phyloP scores from a whole-genome alignment of 2,113 vertebrate genomes.

The Spermophilus dauricus region DNA sequence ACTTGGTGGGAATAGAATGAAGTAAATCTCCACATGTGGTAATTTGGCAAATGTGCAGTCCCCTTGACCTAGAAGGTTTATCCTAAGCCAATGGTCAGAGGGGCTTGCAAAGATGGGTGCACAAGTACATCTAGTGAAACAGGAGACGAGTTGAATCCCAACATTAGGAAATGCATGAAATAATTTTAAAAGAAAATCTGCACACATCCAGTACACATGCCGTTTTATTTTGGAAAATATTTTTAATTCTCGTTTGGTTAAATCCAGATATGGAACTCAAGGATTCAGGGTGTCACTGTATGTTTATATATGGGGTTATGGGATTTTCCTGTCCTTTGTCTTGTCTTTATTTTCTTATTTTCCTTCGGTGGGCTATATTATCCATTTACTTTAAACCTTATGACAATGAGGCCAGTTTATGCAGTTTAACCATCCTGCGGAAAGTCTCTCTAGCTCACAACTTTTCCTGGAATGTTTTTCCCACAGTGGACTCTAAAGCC shows the following conservation, averaged over 20 bases:
- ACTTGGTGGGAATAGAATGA: not conserved
- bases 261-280: not conserved
- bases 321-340: not conserved
- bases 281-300: not conserved
- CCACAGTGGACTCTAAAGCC: not conserved
- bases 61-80: not conserved
- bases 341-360: conserved; percentile 19
- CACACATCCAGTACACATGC: not conserved
- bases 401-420: not conserved
- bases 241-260: not conserved
- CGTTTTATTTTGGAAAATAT: not conserved
- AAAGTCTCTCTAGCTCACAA: not conserved
- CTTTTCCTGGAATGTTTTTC: not conserved
- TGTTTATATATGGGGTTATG: not conserved
- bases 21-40: not conserved
- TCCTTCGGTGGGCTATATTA: not conserved
- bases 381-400: not conserved
- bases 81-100: not conserved
- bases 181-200: not conserved
- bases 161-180: not conserved
- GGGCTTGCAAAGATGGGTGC: not conserved
- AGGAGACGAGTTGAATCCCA: not conserved
- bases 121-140: not conserved
- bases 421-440: not conserved
- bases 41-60: not conserved